Conservation (phyloP, 2,888 invertebrate species). For the Spicauda simplicius region DNA sequence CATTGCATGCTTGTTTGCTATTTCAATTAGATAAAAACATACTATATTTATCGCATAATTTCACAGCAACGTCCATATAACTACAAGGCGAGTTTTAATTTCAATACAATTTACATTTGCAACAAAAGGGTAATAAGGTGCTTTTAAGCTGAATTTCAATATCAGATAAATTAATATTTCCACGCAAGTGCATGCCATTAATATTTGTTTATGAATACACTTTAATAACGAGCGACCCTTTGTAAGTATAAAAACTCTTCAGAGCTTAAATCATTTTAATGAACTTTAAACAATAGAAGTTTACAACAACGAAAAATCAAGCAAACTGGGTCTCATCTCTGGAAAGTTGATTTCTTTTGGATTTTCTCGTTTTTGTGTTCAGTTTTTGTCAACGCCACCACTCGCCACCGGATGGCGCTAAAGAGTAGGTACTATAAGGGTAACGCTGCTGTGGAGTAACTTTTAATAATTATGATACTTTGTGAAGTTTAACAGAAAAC, state of each 20-base stretch:
- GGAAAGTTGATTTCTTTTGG: slow-evolving; percentile 31
- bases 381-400: slow-evolving; percentile 19
- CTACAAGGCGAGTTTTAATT: slow-evolving; percentile 4
- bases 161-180: slow-evolving; percentile 3
- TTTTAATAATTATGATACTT: too few relatives aligned
- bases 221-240: slow-evolving; percentile 17
- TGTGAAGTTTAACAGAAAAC: too few relatives aligned
- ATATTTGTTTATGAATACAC: slow-evolving; percentile 27
- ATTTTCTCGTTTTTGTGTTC: slow-evolving; percentile 28
- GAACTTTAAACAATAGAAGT: slow-evolving; percentile 36
- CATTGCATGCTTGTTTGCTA: too few relatives aligned
- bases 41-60: background rate
- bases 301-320: slow-evolving; percentile 36
- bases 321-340: slow-evolving; percentile 33
- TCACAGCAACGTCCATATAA: background rate
- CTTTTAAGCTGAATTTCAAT: slow-evolving; percentile 5
- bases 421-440: background rate
- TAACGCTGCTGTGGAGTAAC: too few relatives aligned
- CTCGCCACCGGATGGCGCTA: slow-evolving; percentile 21
- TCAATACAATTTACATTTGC: slow-evolving; percentile 7
- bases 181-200: slow-evolving; percentile 19
- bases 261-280: slow-evolving; percentile 31
- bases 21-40: too few relatives aligned
- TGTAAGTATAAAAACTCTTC: slow-evolving; percentile 28
- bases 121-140: slow-evolving; percentile 16